Conservation (phyloP, 2,797 vertebrate genomes). For the Bradypodion pumilum region DNA sequence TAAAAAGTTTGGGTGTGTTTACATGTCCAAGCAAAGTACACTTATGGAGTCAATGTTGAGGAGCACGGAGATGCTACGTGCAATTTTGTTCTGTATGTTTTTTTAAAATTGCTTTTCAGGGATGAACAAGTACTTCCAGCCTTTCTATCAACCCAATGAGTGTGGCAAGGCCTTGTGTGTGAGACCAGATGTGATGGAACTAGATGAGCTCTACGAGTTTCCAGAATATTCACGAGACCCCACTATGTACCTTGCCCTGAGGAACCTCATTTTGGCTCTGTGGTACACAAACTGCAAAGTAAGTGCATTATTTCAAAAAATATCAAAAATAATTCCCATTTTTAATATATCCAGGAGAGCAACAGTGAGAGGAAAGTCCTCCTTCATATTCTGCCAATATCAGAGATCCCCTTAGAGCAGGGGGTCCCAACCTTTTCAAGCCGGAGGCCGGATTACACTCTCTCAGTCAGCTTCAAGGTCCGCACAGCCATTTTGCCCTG, state of each 20-base stretch:
- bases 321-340: background rate
- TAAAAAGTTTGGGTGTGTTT: background rate
- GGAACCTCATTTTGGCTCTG: slow-evolving; percentile 92
- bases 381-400: background rate
- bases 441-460: no score
- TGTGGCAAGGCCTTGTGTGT: slow-evolving; percentile 98
- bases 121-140: slow-evolving; percentile 94
- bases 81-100: slow-evolving; percentile 13
- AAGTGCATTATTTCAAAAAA: slow-evolving; percentile 27
- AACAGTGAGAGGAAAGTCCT: background rate
- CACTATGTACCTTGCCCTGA: slow-evolving; percentile 94
- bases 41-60: background rate
- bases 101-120: slow-evolving; percentile 82
- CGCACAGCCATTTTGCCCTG: no score
- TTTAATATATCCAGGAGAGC: background rate
- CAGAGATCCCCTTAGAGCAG: background rate
- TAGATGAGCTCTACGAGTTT: slow-evolving; percentile 98
- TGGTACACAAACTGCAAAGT: slow-evolving; percentile 96
- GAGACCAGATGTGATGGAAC: slow-evolving; percentile 96
- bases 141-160: slow-evolving; percentile 97
- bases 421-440: no score
- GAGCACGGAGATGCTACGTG: background rate
- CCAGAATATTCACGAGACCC: slow-evolving; percentile 97
- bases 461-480: no score
- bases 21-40: no score